Evolutionary conservation across 2,113 vertebrate species (phyloP).

Genomic region (Nothoprocta perdicaria): DNA sequence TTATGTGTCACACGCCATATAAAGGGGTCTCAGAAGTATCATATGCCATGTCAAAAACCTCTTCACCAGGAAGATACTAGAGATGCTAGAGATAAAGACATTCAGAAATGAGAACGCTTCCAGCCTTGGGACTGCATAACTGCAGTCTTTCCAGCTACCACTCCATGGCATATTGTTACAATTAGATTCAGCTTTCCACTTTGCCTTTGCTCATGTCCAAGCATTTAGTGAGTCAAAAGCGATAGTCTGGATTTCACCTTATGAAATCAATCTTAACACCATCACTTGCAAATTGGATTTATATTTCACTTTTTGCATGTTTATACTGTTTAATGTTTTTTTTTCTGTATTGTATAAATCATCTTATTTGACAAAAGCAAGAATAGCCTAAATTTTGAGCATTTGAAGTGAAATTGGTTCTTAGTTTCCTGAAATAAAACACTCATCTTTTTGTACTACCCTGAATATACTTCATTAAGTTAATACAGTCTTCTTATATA

Average conservation of each 20-base stretch:
- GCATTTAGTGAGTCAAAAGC: background rate
- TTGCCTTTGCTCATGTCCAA: background rate
- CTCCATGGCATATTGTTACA: background rate
- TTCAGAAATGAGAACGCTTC: background rate
- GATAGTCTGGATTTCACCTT: background rate
- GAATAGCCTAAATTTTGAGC: background rate
- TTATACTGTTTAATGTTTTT: rapidly evolving
- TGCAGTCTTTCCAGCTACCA: background rate
- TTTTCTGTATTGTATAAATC: background rate
- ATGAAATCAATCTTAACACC: background rate
- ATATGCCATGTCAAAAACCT: background rate
- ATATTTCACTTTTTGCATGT: background rate
- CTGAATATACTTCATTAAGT: background rate
- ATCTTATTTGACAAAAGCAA: background rate
- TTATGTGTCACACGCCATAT: background rate
- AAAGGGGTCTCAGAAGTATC: background rate
- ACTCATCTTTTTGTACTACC: background rate
- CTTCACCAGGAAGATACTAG: background rate
- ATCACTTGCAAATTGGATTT: background rate
- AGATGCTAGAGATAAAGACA: background rate
- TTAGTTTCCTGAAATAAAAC: background rate
- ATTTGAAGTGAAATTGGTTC: background rate
- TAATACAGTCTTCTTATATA: background rate
- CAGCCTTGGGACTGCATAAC: background rate
- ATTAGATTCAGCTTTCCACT: background rate